Evolutionary conservation across 2,113 vertebrate genomes (phyloP), one percentile per base, ranked within the genome.

Genomic region (Cyanoliseus patagonus): DNA sequence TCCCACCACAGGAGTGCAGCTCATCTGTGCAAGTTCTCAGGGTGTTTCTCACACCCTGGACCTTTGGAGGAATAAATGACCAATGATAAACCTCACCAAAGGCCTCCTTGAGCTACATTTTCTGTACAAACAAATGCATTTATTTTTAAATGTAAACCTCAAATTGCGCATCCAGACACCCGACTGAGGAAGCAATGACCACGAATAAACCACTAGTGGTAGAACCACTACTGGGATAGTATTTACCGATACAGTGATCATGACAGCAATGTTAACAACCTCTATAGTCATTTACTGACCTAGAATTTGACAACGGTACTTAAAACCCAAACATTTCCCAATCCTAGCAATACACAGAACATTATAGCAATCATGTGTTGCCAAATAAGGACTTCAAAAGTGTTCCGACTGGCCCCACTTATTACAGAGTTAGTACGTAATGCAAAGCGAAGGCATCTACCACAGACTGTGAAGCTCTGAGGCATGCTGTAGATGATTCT

Each of bases 281-380:
- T 76, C 46, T n/a, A 13, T 3, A 59, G 49, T 3, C 28, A 44
- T 52, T 68, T 63, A 33, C 73, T 46, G 47, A 30, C 53, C 53
- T 79, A 20, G 28, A 68, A 39, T 23, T 27, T 31, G 24, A 74
- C 52, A 73, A 19, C 2, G 28, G 17, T 53, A 25, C 35, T 83
- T n/a, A 37, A 37, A 91, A 44, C 2, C 51, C 30, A 47, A 27
- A n/a, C n/a, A 39, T 55, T 27, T 79, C 53, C 17, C 37, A 9
- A 37, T 27, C 27, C 28, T 15, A 41, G 13, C 22, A 51, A 74
- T 19, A 39, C 33, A 51, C 5, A 55, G 18, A 73, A 62, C 27
- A 9, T 12, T 8, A 18, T 1, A 62, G 10, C 41, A 27, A 44
- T 14, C 0, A 0, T 19, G n/a, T 78, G n/a, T 8, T 67, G 53